These are phyloP conservation scores for Aphodius granarius DNA, from an alignment of 2,888 invertebrate genomes.

Conservation along the genomic window DNA sequence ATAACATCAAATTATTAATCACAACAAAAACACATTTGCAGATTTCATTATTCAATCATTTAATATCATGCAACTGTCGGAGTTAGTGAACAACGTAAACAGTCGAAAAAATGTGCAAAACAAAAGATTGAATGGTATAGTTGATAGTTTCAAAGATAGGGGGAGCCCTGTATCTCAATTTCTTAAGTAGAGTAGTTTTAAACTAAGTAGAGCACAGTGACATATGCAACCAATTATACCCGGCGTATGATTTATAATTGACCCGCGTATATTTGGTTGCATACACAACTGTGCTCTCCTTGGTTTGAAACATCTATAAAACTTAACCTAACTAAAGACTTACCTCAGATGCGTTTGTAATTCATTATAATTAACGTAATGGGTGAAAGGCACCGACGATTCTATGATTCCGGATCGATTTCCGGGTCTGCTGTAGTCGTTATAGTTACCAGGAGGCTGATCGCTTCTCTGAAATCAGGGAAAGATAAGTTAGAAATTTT, in stretches of 20 bases:
- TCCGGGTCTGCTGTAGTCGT: conserved; percentile 58
- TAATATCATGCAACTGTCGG: conserved; percentile 42
- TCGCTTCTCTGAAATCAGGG: conserved; percentile 24
- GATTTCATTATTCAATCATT: neutral
- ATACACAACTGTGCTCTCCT: too few species aligned
- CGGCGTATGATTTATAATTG: too few species aligned
- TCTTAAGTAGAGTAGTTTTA: too few species aligned
- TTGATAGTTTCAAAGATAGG: neutral
- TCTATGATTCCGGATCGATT: conserved; percentile 59
- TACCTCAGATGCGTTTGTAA: conserved; percentile 83
- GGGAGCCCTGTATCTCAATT: neutral
- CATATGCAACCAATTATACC: too few species aligned
- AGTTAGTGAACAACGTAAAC: conserved; percentile 47
- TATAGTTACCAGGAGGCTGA: conserved; percentile 41
- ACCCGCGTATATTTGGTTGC: too few species aligned
- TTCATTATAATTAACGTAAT: conserved; percentile 85
- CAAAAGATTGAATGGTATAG: neutral
- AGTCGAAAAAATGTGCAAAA: neutral
- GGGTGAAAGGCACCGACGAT: conserved; percentile 59
- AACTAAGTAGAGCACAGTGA: too few species aligned
- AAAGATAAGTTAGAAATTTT: neutral
- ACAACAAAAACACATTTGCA: conserved; percentile 20
- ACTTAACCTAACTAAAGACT: too few species aligned
- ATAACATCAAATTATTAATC: conserved; percentile 18
- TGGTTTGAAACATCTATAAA: too few species aligned